These are phyloP conservation scores for Tetranychus truncatus DNA, from an alignment of 2,888 invertebrate genomes.

Conservation along the genomic window DNA sequence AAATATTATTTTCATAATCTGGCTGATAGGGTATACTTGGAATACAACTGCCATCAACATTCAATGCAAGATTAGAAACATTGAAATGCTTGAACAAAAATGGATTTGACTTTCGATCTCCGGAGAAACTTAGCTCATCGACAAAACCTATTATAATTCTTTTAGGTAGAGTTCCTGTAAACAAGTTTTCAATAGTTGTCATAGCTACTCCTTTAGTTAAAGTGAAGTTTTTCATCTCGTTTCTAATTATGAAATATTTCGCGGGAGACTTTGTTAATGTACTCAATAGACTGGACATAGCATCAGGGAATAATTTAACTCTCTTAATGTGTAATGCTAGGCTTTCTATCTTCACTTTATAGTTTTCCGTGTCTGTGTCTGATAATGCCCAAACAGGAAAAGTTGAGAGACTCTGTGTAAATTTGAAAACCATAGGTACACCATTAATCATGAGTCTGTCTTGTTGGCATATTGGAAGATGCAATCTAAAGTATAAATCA, in stretches of 20 bases:
- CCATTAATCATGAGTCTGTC: neutral
- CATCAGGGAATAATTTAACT: neutral
- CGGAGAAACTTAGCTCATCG: neutral
- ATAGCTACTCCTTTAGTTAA: neutral
- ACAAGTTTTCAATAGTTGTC: constrained; percentile 6
- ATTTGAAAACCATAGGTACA: neutral
- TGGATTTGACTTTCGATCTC: neutral
- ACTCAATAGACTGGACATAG: neutral
- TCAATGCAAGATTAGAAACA: neutral
- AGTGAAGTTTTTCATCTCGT: constrained; percentile 2
- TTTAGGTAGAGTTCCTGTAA: constrained; percentile 12
- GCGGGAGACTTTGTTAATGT: neutral
- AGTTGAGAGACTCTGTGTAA: neutral
- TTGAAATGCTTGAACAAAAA: neutral
- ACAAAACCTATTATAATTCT: constrained; percentile 4
- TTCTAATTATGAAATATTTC: constrained; percentile 7
- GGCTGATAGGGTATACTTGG: neutral
- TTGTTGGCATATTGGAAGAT: neutral
- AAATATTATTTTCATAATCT: constrained; percentile 8
- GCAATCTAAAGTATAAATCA: constrained; percentile 2
- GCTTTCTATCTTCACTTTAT: neutral
- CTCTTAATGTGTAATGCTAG: neutral
- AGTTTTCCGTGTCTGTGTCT: neutral
- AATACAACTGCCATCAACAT: constrained; percentile 8
- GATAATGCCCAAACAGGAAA: neutral